Conservation (phyloP, 2,797 vertebrate species). For the Falco cherrug region DNA sequence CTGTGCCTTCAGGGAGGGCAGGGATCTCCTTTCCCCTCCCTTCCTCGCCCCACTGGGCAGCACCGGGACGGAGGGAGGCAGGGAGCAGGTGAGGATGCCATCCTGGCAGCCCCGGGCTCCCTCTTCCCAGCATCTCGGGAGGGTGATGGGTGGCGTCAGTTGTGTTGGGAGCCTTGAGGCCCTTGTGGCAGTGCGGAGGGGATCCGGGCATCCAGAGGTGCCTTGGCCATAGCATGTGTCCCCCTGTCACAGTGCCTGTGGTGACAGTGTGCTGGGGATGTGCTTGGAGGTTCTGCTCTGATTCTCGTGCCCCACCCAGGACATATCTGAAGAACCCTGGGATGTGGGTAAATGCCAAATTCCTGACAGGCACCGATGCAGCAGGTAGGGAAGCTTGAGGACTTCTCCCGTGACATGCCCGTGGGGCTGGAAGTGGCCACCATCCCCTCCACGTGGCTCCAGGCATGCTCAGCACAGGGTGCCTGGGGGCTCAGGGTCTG, state of each 20-base stretch:
- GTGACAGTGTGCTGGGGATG: not conserved
- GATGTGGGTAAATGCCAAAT: not conserved
- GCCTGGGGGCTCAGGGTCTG: rapidly evolving
- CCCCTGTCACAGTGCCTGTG: rapidly evolving
- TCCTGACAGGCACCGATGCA: not conserved
- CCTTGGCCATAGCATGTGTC: rapidly evolving
- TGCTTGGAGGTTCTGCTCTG: not conserved
- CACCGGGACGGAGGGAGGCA: not conserved
- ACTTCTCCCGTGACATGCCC: rapidly evolving
- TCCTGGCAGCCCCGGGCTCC: rapidly evolving
- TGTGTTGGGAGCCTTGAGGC: not conserved
- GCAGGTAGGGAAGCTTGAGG: not conserved
- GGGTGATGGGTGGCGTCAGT: not conserved
- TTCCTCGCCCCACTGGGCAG: rapidly evolving
- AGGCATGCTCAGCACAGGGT: too few species aligned
- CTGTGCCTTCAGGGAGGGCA: not conserved
- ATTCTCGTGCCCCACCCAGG: not conserved
- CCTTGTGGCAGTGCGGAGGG: rapidly evolving
- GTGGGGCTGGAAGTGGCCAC: not conserved
- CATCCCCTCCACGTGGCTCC: rapidly evolving
- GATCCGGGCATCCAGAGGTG: rapidly evolving
- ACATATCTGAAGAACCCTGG: not conserved
- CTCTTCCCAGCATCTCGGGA: not conserved
- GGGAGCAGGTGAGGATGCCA: not conserved
- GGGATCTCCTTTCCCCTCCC: not conserved